Conservation (phyloP, 2,888 invertebrate species). For the Sicus ferrugineus region DNA sequence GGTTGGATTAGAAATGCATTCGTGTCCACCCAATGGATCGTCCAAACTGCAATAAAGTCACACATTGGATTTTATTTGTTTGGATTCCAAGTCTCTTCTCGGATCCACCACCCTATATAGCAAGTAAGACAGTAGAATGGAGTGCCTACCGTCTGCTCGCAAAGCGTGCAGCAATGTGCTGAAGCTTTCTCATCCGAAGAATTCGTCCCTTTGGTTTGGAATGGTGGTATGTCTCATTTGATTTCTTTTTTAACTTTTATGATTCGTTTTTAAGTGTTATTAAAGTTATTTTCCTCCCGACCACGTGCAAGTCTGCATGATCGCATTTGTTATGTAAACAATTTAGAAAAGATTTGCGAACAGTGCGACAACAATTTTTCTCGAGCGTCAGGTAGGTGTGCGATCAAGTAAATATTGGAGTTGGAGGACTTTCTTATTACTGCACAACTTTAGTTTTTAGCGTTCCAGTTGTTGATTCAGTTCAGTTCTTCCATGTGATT, state of each 20-base stretch:
- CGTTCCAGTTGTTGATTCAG: no score
- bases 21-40: not conserved
- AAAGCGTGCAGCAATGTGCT: conserved; percentile 6
- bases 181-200: not conserved
- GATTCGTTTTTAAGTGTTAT: not conserved
- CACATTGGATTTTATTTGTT: conserved; percentile 5
- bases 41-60: conserved; percentile 3
- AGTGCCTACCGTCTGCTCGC: not conserved
- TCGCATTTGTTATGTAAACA: no score
- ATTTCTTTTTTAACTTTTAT: conserved; percentile 14
- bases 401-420: no score
- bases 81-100: conserved; percentile 17
- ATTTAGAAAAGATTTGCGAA: no score
- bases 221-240: conserved; percentile 31
- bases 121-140: not conserved
- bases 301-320: no score
- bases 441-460: no score
- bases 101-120: not conserved
- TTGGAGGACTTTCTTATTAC: no score
- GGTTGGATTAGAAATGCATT: conserved; percentile 21
- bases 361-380: no score
- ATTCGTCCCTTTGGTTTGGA: conserved; percentile 15
- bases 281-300: not conserved
- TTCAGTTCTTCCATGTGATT: no score
- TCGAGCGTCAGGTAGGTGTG: no score